Conservation (phyloP, 2,113 vertebrate species). For the Oreocharis arfaki region DNA sequence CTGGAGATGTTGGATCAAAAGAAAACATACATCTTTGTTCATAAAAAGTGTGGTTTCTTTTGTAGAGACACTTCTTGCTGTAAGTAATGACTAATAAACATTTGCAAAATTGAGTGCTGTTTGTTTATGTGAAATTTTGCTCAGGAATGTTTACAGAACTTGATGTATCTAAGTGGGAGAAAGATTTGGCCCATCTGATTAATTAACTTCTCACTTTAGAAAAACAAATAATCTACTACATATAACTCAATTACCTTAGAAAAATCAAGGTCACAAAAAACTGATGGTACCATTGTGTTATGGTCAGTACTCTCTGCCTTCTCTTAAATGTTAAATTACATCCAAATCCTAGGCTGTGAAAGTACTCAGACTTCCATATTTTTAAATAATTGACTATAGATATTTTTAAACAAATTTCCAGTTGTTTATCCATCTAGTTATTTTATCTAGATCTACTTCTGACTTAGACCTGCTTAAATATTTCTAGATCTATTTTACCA, state of each 20-base stretch:
- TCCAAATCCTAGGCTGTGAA: not conserved
- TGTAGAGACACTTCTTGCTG: not conserved
- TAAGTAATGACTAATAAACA: not conserved
- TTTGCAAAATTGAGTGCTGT: not conserved
- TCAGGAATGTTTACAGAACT: not conserved
- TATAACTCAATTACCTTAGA: not conserved
- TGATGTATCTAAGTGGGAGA: not conserved
- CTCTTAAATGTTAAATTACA: not conserved
- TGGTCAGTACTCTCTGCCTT: not conserved
- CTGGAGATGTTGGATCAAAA: not conserved
- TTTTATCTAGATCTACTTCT: not conserved
- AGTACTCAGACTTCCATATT: not conserved
- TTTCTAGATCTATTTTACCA: not conserved
- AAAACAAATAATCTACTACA: not conserved
- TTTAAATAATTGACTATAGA: not conserved
- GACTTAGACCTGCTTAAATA: not conserved
- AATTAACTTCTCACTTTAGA: not conserved
- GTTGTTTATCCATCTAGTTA: not conserved
- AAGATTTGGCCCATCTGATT: not conserved
- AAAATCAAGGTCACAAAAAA: not conserved
- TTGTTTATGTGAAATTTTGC: not conserved
- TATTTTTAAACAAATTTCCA: not conserved
- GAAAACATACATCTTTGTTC: not conserved
- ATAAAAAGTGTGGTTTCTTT: not conserved
- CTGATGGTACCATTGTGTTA: not conserved